A percentile compares a stretch with the other conserved stretches of the same genome.
Evolutionary conservation across 2,797 vertebrate genomes (phyloP).

Genomic region (Sebastes diploproa): DNA sequence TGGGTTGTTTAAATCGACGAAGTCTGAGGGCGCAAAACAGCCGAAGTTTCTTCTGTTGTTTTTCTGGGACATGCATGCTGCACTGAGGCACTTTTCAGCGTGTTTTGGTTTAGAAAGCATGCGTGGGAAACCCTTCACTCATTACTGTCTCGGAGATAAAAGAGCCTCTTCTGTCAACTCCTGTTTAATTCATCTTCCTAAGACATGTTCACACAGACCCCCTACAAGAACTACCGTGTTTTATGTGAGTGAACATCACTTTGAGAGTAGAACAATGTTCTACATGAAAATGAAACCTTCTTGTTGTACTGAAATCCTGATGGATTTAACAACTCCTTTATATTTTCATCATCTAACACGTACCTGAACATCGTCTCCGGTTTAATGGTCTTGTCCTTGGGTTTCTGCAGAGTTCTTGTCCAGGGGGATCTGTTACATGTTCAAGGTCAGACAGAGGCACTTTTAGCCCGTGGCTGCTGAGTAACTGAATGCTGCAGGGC

Average conservation of each 20-base stretch:
- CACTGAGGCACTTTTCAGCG: conserved; percentile 14
- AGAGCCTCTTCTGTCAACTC: conserved; percentile 8
- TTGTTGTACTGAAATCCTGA: conserved; percentile 15
- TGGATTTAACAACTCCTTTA: conserved; percentile 17
- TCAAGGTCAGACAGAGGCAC: conserved; percentile 57
- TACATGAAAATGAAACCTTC: conserved; percentile 6
- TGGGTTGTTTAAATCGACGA: conserved; percentile 13
- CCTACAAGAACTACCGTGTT: neutral
- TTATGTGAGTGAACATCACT: neutral
- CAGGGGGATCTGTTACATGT: conserved; percentile 51
- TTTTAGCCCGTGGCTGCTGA: conserved; percentile 21
- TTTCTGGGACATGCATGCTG: conserved; percentile 16
- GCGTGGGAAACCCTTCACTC: conserved; percentile 15
- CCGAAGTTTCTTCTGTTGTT: conserved; percentile 20
- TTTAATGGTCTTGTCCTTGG: conserved; percentile 29
- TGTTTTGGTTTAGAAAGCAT: conserved; percentile 1
- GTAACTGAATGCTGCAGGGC: conserved; percentile 59
- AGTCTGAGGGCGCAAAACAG: neutral
- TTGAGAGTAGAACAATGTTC: neutral
- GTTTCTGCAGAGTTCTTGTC: conserved; percentile 22
- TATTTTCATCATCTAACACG: neutral
- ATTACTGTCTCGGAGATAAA: conserved; percentile 1
- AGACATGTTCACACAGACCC: neutral
- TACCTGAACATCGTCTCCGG: conserved; percentile 1
- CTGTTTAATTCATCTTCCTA: neutral